Conservation (phyloP, 2,113 vertebrate species). For the Cyanoliseus patagonus region DNA sequence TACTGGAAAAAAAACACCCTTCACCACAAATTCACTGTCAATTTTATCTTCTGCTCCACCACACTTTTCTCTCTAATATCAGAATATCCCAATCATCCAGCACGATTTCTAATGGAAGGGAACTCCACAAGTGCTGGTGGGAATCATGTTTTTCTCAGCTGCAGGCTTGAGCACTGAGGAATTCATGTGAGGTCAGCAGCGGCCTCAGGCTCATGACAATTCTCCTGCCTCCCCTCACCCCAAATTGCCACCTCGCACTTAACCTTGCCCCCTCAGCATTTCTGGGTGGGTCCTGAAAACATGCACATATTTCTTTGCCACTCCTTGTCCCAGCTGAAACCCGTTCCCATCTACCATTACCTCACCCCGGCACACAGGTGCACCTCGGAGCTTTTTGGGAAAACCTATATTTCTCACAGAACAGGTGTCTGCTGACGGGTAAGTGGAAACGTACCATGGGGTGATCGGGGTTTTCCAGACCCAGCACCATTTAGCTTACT, state of each 20-base stretch:
- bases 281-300: constrained; percentile 15
- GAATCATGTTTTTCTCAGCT: not conserved
- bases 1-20: not conserved
- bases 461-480: not conserved
- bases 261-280: not conserved
- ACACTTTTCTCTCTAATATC: not conserved
- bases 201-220: not conserved
- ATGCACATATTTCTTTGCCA: not conserved
- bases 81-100: not conserved
- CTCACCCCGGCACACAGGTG: not conserved
- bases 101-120: not conserved
- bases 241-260: not conserved
- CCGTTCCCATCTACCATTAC: not conserved
- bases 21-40: not conserved
- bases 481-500: not conserved
- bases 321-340: constrained; percentile 36
- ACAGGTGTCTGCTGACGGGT: not conserved
- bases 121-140: not conserved
- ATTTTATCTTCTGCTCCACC: not conserved
- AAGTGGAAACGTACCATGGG: not conserved
- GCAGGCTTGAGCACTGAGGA: not conserved
- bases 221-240: not conserved
- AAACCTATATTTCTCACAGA: constrained; percentile 1
- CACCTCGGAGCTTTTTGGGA: not conserved
- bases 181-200: not conserved